Conservation (phyloP, 2,113 vertebrate species). For the Parotia lawesii region DNA sequence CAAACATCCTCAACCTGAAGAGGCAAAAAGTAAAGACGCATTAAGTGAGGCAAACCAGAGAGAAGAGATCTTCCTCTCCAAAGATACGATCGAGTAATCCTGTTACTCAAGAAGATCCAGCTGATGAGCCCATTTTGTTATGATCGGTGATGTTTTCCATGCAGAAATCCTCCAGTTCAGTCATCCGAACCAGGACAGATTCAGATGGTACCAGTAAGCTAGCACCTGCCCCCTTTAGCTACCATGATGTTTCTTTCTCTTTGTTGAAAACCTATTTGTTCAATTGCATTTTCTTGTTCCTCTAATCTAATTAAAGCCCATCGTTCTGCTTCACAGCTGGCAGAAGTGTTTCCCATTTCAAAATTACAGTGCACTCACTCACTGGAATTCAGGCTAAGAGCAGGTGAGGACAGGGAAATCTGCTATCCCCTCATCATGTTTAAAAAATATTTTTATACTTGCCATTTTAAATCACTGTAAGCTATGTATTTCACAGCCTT, state of each 20-base stretch:
- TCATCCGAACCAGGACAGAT: not conserved
- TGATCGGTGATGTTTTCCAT: not conserved
- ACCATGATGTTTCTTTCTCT: not conserved
- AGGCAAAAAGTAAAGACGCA: constrained; percentile 33
- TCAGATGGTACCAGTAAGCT: not conserved
- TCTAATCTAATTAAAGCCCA: constrained; percentile 3
- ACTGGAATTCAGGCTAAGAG: not conserved
- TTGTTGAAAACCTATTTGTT: constrained; percentile 2
- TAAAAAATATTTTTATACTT: not conserved
- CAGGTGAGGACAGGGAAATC: not conserved
- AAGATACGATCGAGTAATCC: not conserved
- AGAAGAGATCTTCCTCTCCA: not conserved
- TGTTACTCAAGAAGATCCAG: not conserved
- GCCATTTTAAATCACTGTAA: not conserved
- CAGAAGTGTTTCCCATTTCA: not conserved
- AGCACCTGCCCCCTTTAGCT: not conserved
- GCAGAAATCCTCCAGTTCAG: not conserved
- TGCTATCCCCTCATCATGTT: not conserved
- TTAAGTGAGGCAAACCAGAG: not conserved
- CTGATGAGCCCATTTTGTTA: not conserved
- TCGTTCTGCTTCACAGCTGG: constrained; percentile 9
- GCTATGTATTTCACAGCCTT: not conserved
- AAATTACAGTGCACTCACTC: not conserved
- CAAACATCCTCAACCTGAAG: constrained; percentile 49
- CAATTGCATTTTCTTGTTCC: constrained; percentile 18